A percentile compares a stretch with the other conserved stretches of the same genome.
Conservation (phyloP, 2,113 vertebrate genomes). For the Nicator chloris region DNA sequence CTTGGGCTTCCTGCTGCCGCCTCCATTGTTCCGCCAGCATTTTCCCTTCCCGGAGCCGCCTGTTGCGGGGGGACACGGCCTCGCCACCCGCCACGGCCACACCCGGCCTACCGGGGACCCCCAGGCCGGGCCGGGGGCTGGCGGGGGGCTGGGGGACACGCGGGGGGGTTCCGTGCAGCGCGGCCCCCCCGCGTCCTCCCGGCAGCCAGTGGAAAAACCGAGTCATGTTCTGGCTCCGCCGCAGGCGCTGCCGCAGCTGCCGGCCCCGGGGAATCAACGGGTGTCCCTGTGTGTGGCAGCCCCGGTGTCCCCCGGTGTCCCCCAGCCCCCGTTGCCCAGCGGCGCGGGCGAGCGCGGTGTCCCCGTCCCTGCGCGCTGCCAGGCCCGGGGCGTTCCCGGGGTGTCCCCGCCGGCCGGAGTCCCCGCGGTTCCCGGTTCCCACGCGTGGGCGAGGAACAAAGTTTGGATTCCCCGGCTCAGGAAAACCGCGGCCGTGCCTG, state of each 20-base stretch:
- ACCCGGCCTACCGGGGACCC: rapidly evolving
- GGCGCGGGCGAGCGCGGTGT: background rate
- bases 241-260: background rate
- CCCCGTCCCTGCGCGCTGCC: background rate
- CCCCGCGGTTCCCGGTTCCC: background rate
- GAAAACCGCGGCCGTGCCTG: background rate
- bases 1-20: background rate
- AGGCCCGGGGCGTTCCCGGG: background rate
- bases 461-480: background rate
- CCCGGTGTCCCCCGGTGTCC: background rate
- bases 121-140: rapidly evolving
- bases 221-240: background rate
- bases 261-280: background rate
- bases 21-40: background rate
- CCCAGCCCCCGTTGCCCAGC: background rate
- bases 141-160: rapidly evolving
- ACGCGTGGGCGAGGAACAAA: background rate
- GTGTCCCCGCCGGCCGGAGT: background rate
- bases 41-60: background rate
- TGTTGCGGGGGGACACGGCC: background rate
- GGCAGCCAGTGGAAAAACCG: background rate
- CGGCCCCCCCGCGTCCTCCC: background rate
- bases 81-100: background rate
- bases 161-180: background rate
- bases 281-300: background rate